A percentile compares a stretch with the other conserved stretches of the same genome.
Evolutionary conservation across 1,140 invertebrate genomes (phyloP).

Genomic region (Drosophila ohnishii): DNA sequence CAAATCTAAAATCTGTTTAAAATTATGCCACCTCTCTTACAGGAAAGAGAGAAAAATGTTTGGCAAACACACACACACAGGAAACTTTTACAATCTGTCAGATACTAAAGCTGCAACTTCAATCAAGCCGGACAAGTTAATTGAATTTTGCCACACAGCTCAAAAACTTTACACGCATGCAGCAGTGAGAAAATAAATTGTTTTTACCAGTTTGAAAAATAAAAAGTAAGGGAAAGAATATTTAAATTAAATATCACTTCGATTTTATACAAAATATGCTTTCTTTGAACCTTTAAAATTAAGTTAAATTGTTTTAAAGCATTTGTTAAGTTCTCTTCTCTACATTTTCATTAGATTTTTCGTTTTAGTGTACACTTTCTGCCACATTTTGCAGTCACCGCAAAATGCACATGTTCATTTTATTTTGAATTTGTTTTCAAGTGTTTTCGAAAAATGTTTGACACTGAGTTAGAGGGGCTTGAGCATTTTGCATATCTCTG

Average conservation of each 20-base stretch:
- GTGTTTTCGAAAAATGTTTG: constrained; percentile 50
- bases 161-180: constrained; percentile 27
- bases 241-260: not conserved
- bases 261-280: not conserved
- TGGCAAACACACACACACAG: not conserved
- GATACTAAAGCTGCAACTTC: constrained; percentile 43
- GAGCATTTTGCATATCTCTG: constrained; percentile 52
- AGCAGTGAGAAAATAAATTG: constrained; percentile 3
- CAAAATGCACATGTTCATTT: constrained; percentile 42
- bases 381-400: constrained; percentile 4
- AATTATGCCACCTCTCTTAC: constrained; percentile 11
- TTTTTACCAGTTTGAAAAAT: too few relatives aligned
- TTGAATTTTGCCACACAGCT: constrained; percentile 53
- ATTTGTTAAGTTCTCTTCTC: not conserved
- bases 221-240: not conserved
- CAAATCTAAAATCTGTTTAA: constrained; percentile 8
- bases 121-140: constrained; percentile 63
- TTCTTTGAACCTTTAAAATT: not conserved
- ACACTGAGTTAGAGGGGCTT: constrained; percentile 23
- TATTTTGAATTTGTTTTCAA: constrained; percentile 48
- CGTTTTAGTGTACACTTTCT: not conserved
- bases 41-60: constrained; percentile 5
- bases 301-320: too few relatives aligned
- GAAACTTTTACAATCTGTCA: constrained; percentile 40
- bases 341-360: not conserved